These are phyloP conservation scores for Microcebus jonahi DNA, from an alignment of 2,113 vertebrate species.

Conservation along the genomic window DNA sequence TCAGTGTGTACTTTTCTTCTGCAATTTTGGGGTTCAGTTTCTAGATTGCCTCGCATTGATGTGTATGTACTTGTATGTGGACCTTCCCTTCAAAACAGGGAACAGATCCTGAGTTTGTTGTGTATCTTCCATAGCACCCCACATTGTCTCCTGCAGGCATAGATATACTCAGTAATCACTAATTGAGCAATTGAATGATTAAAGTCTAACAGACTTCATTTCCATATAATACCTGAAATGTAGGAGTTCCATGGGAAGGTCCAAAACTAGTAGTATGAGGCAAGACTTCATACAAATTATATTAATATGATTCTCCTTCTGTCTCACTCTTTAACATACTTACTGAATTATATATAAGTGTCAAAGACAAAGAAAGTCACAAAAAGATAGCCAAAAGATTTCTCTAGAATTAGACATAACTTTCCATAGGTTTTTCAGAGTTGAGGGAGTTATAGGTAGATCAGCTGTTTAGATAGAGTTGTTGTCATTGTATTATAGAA, in stretches of 20 bases:
- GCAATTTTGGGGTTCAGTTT: not conserved
- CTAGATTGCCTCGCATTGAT: not conserved
- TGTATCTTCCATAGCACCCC: not conserved
- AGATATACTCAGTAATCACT: not conserved
- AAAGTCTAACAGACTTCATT: not conserved
- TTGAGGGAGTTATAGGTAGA: not conserved
- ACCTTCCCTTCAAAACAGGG: not conserved
- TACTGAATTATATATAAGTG: not conserved
- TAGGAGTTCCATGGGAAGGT: not conserved
- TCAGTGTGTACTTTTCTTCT: not conserved
- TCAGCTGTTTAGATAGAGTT: not conserved
- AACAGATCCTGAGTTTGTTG: not conserved
- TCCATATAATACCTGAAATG: not conserved
- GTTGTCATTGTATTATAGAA: not conserved
- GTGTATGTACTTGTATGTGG: not conserved
- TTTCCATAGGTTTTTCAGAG: not conserved
- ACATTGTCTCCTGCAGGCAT: not conserved
- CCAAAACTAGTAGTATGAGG: not conserved
- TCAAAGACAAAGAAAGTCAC: not conserved
- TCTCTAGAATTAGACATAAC: not conserved
- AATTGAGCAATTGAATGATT: not conserved
- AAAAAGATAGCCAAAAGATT: not conserved
- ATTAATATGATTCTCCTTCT: not conserved
- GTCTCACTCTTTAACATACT: not conserved
- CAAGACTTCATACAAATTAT: not conserved